Evolutionary conservation across 1,140 invertebrate genomes (phyloP), one percentile per base, ranked within the genome.

Genomic region (Trichonephila clavipes): DNA sequence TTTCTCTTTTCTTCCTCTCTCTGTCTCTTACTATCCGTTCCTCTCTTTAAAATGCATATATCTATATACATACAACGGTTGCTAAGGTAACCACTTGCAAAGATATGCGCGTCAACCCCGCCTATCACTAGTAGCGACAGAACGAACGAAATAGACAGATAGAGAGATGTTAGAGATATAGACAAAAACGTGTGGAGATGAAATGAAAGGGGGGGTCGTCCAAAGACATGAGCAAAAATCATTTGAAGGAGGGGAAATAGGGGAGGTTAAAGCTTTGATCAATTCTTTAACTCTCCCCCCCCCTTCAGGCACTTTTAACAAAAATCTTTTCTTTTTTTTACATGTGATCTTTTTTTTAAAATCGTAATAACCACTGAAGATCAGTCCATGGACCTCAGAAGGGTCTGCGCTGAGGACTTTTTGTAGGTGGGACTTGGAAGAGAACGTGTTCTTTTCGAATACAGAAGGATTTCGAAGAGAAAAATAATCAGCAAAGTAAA

Each of bases 281-380:
- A 92, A 92, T 92, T 92, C 83, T 92, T 92, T 86, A 86, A 61
- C 83, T 72, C n/a, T n/a, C n/a, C n/a, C n/a, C 90, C 62, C 83
- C 24, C 82, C 82, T 3, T 58, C 28, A 14, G 51, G 85, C n/a
- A 61, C 59, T 87, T 87, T 87, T 86, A 62, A 62, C 14, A 61
- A 87, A 87, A 62, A 16, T 28, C 16, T 34, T 62, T 61, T 61
- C n/a, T 61, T 62, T 82, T 44, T 82, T 82, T 51, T 58, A 19
- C 19, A 44, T 61, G n/a, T 34, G 28, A 62, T 62, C 85, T 87
- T 87, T 87, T 87, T 87, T 64, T 83, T 62, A n/a, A 18, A 90
- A 90, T 90, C 88, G 88, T 90, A 90, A 77, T 90, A 77, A 77
- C 44, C 88, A 90, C 69, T 40, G 69, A 77, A 19, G 69, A 77